Percentiles rank a stretch among this genome's conserved stretches.
Conservation (phyloP, 2,113 vertebrate species). For the Edolisoma coerulescens region DNA sequence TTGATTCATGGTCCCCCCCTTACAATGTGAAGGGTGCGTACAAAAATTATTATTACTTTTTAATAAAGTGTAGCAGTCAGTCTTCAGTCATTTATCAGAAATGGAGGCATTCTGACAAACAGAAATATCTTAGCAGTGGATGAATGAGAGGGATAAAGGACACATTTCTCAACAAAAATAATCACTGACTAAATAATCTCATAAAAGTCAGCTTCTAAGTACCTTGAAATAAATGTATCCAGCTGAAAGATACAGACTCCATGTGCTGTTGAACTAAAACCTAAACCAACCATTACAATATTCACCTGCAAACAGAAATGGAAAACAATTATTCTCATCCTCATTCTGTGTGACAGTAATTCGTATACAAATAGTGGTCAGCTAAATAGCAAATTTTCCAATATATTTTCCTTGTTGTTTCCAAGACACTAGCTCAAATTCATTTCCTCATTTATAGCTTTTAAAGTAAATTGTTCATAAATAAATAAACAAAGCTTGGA, state of each 20-base stretch:
- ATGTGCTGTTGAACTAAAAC: conserved; percentile 64
- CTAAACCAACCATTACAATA: conserved; percentile 48
- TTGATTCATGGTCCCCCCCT: conserved; percentile 98
- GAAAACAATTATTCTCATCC: background rate
- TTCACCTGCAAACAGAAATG: conserved; percentile 1
- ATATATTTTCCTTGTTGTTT: background rate
- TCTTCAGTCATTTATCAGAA: conserved; percentile 97
- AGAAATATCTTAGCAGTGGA: conserved; percentile 80
- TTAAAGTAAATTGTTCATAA: background rate
- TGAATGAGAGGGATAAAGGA: conserved; percentile 83
- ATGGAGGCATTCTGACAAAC: conserved; percentile 81
- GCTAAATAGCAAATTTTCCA: background rate
- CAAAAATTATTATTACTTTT: conserved; percentile 99
- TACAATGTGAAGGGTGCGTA: conserved; percentile 96
- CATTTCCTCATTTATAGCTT: background rate
- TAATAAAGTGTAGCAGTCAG: conserved; percentile 99
- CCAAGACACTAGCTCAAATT: background rate
- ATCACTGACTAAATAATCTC: conserved; percentile 80
- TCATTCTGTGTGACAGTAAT: background rate
- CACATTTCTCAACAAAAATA: conserved; percentile 83
- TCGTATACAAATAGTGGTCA: background rate
- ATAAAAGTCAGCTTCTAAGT: conserved; percentile 81
- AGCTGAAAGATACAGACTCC: conserved; percentile 65
- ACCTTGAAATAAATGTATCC: conserved; percentile 76
- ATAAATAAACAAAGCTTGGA: background rate